A percentile compares a stretch with the other conserved stretches of the same genome.
Evolutionary conservation across 2,797 vertebrate species (phyloP).

Genomic region (Meda fulgida): DNA sequence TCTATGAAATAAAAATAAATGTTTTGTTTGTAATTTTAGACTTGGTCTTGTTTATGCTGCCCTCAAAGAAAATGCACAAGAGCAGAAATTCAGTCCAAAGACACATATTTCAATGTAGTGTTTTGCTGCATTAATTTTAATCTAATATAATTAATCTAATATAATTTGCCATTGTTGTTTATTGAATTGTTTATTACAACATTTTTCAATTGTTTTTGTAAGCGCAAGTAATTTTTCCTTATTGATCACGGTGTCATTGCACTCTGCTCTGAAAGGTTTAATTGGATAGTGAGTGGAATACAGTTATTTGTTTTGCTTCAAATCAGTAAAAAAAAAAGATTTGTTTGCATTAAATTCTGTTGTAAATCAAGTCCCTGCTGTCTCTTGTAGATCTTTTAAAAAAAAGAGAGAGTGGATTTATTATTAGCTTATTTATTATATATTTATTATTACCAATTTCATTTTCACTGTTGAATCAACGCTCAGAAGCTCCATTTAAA

Average conservation of each 20-base stretch:
- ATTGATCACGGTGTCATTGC: neutral
- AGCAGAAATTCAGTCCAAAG: neutral
- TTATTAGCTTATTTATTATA: neutral
- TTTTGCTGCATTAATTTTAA: neutral
- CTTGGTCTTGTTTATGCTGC: neutral
- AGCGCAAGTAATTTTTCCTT: neutral
- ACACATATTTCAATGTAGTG: neutral
- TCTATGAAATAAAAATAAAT: slow-evolving; percentile 37
- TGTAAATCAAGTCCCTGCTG: neutral
- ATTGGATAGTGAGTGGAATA: neutral
- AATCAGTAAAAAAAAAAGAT: neutral
- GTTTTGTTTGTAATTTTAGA: slow-evolving; percentile 35
- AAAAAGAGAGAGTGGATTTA: neutral
- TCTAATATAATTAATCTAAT: neutral
- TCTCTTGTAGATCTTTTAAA: neutral
- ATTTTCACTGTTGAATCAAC: neutral
- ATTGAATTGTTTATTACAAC: neutral
- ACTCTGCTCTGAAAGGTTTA: slow-evolving; percentile 17
- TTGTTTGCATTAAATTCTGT: slow-evolving; percentile 17
- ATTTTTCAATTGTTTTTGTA: neutral
- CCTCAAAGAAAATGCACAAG: neutral
- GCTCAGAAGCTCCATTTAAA: neutral
- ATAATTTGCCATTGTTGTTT: neutral
- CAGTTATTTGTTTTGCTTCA: slow-evolving; percentile 3
- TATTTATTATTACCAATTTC: too few species aligned